These are phyloP conservation scores for Drosophila neutralis DNA, from an alignment of 2,888 invertebrate species.

Conservation along the genomic window DNA sequence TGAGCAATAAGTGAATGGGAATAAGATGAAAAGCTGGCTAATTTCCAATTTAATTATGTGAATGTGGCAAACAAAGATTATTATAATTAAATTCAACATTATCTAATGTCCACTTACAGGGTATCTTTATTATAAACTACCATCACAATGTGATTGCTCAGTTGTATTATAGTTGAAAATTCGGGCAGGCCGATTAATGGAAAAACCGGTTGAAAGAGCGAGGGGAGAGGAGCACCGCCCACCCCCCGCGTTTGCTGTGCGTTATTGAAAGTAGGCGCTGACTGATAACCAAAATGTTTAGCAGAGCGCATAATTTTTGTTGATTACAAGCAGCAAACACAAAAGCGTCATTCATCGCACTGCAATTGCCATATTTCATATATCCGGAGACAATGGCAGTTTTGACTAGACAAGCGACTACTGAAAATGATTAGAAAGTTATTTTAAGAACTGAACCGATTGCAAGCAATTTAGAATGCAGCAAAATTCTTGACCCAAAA, in stretches of 20 bases:
- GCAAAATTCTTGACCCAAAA: conserved; percentile 7
- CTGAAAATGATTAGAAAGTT: not conserved
- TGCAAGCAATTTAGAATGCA: not conserved
- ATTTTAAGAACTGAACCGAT: not conserved
- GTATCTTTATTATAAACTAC: conserved; percentile 1
- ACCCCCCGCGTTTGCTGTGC: too few species aligned
- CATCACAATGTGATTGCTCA: not conserved
- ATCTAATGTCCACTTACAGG: conserved; percentile 4
- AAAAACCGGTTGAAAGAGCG: not conserved
- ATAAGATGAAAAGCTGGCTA: too few species aligned
- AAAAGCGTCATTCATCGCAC: conserved; percentile 9
- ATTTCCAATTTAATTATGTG: not conserved
- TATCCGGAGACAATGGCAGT: conserved; percentile 8
- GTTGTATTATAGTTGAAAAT: conserved; percentile 9
- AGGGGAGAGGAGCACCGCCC: not conserved
- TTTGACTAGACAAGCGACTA: not conserved
- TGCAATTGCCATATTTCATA: conserved; percentile 20
- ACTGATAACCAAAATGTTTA: conserved; percentile 63
- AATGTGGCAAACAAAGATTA: not conserved
- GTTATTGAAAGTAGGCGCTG: conserved; percentile 46
- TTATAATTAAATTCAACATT: not conserved
- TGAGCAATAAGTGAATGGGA: not conserved
- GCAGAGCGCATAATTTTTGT: conserved; percentile 57
- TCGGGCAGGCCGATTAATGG: conserved; percentile 30
- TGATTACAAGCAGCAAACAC: conserved; percentile 24